Conservation (phyloP, 53 echinoderm and acorn worm species). For the Zoroaster sp. region DNA sequence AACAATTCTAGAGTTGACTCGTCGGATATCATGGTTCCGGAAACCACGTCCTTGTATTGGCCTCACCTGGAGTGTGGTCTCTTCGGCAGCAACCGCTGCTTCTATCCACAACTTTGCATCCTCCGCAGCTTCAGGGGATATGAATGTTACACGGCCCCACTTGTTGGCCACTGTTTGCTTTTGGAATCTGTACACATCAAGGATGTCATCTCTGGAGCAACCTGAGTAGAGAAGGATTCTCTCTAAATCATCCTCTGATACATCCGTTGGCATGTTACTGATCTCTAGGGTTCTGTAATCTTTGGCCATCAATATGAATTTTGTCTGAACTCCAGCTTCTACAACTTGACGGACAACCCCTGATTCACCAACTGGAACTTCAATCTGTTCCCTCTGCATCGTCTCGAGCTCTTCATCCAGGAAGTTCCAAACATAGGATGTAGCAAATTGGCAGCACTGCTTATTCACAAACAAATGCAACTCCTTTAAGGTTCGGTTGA, state of each 20-base stretch:
- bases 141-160: conserved; percentile 67
- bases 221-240: conserved; percentile 4
- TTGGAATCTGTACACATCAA: conserved; percentile 54
- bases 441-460: not conserved
- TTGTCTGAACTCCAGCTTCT: conserved; percentile 44
- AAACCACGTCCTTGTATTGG: not conserved
- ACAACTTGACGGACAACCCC: conserved; percentile 60
- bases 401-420: conserved; percentile 12
- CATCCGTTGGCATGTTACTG: not conserved
- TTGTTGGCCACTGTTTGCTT: not conserved
- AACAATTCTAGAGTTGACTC: conserved; percentile 12
- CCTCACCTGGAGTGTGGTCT: not conserved
- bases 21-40: not conserved
- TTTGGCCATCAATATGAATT: conserved; percentile 51
- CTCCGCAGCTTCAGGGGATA: conserved; percentile 41
- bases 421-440: not conserved
- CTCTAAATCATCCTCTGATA: not conserved
- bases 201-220: conserved; percentile 18
- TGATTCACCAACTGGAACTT: conserved; percentile 52
- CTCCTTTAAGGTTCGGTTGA: conserved; percentile 19
- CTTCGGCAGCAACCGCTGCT: not conserved
- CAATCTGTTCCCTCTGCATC: conserved; percentile 42
- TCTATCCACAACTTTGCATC: conserved; percentile 4
- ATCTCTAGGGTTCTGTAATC: conserved; percentile 63
- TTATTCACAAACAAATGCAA: conserved; percentile 35